These are phyloP conservation scores for Hemaris fuciformis DNA, from an alignment of 2,888 invertebrate genomes.

Conservation along the genomic window DNA sequence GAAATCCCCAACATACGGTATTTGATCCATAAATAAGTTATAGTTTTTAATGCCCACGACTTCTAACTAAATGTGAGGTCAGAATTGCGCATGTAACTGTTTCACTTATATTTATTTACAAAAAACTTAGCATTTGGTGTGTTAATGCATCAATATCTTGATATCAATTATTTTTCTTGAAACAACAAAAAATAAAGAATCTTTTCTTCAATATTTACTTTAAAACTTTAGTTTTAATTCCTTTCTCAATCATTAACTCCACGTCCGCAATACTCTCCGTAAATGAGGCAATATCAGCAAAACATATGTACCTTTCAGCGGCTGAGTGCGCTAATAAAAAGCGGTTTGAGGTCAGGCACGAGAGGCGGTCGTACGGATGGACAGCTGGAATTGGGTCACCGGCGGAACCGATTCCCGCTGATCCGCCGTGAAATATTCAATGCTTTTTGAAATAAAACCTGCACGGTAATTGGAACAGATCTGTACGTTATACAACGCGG, in stretches of 20 bases:
- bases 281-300: background rate
- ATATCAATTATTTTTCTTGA: background rate
- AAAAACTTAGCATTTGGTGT: no score
- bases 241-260: background rate
- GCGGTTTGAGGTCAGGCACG: background rate
- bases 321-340: background rate
- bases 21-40: no score
- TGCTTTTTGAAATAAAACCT: background rate
- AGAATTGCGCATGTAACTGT: no score
- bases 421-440: background rate
- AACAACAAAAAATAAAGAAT: no score
- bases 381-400: background rate
- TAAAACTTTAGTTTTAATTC: background rate
- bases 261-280: background rate
- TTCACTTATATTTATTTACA: no score
- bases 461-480: background rate
- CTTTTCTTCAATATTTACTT: background rate
- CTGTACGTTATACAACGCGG: background rate
- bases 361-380: no score
- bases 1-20: no score
- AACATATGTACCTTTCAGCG: background rate
- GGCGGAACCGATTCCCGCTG: background rate
- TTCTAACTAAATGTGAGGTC: no score
- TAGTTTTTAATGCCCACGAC: no score
- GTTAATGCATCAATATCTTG: no score